Base-by-base conservation (phyloP, 2,888 invertebrate genomes). In the Epiblema foenella region DNA sequence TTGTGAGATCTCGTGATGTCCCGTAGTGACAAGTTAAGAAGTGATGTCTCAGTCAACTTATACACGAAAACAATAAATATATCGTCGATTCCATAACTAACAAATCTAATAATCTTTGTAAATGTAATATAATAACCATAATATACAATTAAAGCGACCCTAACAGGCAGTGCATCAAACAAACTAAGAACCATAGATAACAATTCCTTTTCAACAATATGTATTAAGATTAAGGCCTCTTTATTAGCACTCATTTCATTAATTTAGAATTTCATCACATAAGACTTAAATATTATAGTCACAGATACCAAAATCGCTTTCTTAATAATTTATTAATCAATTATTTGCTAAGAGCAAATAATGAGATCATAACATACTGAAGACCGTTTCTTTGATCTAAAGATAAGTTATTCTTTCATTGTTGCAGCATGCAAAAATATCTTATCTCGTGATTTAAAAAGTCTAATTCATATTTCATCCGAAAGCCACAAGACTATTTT, bases 1-100 rank as follows among this genome's bases (percentile, higher is more conserved):
- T 81, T 75, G 82, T 87, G 92, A 93, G 93, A 92, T 93, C 92
- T 85, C 85, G 88, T 90, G 86, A 89, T 89, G 89, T 84, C 77
- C 79, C 84, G 79, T 78, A 72, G 73, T 83, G 87, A 89, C 87
- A 87, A 90, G 87, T 85, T 82, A 83, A 85, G 79, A 80, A 82
- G 89, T 90, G 90, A 89, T 90, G 90, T 76, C 75, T 75, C 74
- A 75, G 70, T 79, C 77, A 75, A 74, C 72, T 75, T 76, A 75
- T 74, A 76, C 72, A 72, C 72, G 75, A 74, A 76, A 81, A 78
- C 74, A 85, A 82, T 84, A 81, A 82, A 83, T 81, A 81, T 75
- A 78, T 73, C 66, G 71, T 73, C 62, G 77, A 68, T 74, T 72
- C 74, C 65, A 73, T 72, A 68, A 74, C 77, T 72, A 76, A 77